Percentiles rank a stretch among this genome's conserved stretches.
Conservation (phyloP, 2,113 vertebrate species). For the Sterrhoptilus dennistouni region DNA sequence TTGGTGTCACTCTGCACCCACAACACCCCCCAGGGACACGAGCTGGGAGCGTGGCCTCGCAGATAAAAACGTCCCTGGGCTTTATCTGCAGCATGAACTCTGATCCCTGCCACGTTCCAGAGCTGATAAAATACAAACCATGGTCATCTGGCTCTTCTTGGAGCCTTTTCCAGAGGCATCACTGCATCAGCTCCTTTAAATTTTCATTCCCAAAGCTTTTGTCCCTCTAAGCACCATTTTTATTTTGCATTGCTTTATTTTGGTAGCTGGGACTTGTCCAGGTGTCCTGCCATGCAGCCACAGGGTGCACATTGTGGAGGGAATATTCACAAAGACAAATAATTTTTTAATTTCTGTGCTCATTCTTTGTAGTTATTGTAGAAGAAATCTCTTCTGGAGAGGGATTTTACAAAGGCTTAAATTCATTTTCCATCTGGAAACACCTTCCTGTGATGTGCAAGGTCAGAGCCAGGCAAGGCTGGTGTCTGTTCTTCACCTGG, state of each 20-base stretch:
- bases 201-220: neutral
- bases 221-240: neutral
- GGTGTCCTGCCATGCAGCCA: neutral
- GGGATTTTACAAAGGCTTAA: neutral
- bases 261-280: neutral
- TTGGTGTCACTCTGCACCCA: neutral
- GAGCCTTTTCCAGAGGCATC: neutral
- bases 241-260: neutral
- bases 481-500: neutral
- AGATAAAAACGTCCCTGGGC: rapidly evolving
- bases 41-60: neutral
- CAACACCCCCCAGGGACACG: rapidly evolving
- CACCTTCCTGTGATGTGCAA: neutral
- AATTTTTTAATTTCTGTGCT: neutral
- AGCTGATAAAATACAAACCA: neutral
- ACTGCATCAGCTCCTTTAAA: neutral
- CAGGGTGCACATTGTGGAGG: neutral
- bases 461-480: neutral
- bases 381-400: neutral
- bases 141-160: neutral
- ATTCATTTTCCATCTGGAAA: neutral
- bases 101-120: neutral
- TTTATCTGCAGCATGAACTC: neutral
- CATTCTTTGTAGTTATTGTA: neutral
- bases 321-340: neutral